These are phyloP conservation scores for Platygyra sinensis DNA, from an alignment of 64 coral and sea anemone species.

Conservation along the genomic window DNA sequence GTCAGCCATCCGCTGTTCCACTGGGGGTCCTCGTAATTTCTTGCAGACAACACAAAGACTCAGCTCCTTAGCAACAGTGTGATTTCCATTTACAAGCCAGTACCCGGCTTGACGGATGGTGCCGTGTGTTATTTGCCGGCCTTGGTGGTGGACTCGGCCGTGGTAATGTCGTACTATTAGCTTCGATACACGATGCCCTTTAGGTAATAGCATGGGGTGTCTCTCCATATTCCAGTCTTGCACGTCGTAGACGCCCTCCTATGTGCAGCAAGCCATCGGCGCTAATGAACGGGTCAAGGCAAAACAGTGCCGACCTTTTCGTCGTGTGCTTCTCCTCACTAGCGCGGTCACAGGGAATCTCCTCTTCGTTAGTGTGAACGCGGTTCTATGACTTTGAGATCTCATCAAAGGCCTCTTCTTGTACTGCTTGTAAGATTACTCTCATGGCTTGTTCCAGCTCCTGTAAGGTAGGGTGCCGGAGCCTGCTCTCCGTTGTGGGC, in stretches of 20 bases:
- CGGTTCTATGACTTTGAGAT: background rate
- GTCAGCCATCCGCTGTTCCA: slow-evolving; percentile 1
- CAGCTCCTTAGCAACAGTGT: background rate
- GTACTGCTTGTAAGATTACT: slow-evolving; percentile 18
- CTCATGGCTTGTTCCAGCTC: slow-evolving; percentile 30
- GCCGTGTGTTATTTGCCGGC: background rate
- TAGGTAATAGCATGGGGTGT: slow-evolving; percentile 21
- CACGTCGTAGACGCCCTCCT: background rate
- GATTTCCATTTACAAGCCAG: background rate
- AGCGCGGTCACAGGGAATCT: background rate
- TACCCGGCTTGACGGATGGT: slow-evolving; percentile 1
- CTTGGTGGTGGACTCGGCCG: slow-evolving; percentile 3
- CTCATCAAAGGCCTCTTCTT: slow-evolving; percentile 42
- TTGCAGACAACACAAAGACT: background rate
- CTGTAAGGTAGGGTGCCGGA: background rate
- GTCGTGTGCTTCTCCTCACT: background rate
- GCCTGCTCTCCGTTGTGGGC: background rate
- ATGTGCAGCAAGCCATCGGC: slow-evolving; percentile 32
- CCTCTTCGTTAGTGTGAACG: background rate
- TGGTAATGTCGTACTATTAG: slow-evolving; percentile 3
- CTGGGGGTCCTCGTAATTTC: background rate
- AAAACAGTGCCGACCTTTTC: slow-evolving; percentile 18
- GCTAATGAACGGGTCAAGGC: slow-evolving; percentile 42
- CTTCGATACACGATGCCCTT: background rate
- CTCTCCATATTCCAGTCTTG: background rate